Evolutionary conservation across 2,797 vertebrate species (phyloP), one percentile per base, ranked within the genome.

Genomic region (Pipistrellus pygmaeus): DNA sequence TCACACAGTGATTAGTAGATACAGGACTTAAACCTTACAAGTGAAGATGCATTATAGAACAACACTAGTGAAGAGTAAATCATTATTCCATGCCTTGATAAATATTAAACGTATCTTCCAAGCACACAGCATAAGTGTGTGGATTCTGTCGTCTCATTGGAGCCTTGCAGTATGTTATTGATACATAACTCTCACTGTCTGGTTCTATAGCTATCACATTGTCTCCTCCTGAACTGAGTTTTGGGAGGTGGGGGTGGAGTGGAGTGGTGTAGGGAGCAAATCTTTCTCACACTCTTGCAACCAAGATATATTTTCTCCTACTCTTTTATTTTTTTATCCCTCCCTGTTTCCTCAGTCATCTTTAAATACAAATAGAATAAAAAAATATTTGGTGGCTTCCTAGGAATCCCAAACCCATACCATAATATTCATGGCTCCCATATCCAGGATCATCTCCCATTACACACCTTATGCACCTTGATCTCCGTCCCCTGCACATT

Each of bases 321-420:
- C 5, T 68, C 75, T 11, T 86, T 44, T 71, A 38, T 41, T 93
- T 91, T 91, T 82, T 66, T 30, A 81, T 38, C 11, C 8, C 9
- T 84, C 81, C 72, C 0, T 32, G 35, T 84, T 69, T 86, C 86
- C 41, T 91, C 71, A 35, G 48, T 27, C 55, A 89, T 85, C 30
- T 72, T 73, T 71, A 87, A 77, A 91, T 66, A 30, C 15, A 83
- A 75, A 92, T 57, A 25, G 51, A 75, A 46, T 32, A 32, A 77
- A 76, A 44, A 80, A 46, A 3, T 3, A 30, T n/a, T 88, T 57
- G 30, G 10, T 84, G 18, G 12, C 32, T 82, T 48, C 64, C 60
- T 68, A 15, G 23, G 78, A 83, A 66, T 48, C 25, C 1, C 25
- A 73, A 46, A 57, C 46, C n/a, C 21, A 10, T 17, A 25, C 23